Conservation (phyloP, 2,888 invertebrate genomes). For the Atrina japonica region DNA sequence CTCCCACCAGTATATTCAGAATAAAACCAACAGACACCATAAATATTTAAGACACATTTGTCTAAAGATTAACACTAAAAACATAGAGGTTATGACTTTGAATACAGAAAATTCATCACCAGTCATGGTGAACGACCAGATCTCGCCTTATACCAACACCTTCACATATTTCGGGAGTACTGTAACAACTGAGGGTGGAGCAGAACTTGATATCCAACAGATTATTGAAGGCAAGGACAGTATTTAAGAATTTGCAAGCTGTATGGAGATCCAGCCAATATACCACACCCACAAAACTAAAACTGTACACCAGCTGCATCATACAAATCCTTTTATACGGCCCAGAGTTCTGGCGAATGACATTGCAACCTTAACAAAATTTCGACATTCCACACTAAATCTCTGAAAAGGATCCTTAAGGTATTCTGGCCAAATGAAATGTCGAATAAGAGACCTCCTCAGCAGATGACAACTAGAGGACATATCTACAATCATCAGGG, state of each 20-base stretch:
- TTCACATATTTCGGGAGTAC: conserved; percentile 18
- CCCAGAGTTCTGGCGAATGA: conserved; percentile 12
- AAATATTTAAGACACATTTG: conserved; percentile 4
- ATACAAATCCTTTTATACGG: conserved; percentile 10
- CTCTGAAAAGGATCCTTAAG: conserved; percentile 12
- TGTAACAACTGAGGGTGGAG: conserved; percentile 22
- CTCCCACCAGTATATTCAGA: conserved; percentile 31
- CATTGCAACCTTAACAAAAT: conserved; percentile 1
- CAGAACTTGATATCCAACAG: conserved; percentile 1
- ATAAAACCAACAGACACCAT: background rate
- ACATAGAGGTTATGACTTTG: conserved; percentile 25
- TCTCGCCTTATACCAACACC: background rate
- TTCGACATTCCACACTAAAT: conserved; percentile 1
- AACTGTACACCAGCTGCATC: conserved; percentile 5
- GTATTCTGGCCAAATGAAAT: too few relatives aligned
- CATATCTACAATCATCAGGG: too few relatives aligned
- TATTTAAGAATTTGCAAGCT: background rate
- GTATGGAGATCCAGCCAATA: conserved; percentile 5
- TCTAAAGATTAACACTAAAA: conserved; percentile 20
- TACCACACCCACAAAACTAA: conserved; percentile 3
- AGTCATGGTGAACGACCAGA: conserved; percentile 1
- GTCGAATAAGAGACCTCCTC: too few relatives aligned
- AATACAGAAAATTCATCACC: conserved; percentile 12
- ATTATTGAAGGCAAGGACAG: conserved; percentile 14
- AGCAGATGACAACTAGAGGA: too few relatives aligned